Percentiles rank a stretch among this genome's conserved stretches.
phyloP scores from a whole-genome alignment of 2,797 vertebrate genomes.

The Labeo calbasu region DNA sequence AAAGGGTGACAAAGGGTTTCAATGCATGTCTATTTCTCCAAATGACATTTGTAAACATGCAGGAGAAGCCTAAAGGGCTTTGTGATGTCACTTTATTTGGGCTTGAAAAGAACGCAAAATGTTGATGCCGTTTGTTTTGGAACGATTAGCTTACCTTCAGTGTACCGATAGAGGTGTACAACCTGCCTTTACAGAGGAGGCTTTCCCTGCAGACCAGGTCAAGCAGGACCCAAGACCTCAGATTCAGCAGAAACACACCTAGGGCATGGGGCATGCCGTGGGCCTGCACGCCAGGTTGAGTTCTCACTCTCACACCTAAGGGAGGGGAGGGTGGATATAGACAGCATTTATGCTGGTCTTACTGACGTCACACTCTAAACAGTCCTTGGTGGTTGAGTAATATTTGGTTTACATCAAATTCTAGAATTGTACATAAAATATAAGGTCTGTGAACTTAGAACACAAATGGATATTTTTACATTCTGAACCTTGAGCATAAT shows the following conservation, averaged over 20 bases:
- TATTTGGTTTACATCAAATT: constrained; percentile 32
- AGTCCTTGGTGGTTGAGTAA: constrained; percentile 48
- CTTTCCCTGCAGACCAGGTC: constrained; percentile 90
- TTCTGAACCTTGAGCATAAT: constrained; percentile 30
- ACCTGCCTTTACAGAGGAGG: constrained; percentile 92
- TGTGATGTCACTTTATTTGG: constrained; percentile 5
- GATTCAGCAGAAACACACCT: constrained; percentile 84
- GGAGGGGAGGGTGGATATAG: constrained; percentile 93
- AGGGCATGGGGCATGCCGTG: constrained; percentile 84
- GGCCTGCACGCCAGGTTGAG: constrained; percentile 75
- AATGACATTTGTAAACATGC: constrained; percentile 70
- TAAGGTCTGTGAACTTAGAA: background rate
- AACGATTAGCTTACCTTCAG: constrained; percentile 87
- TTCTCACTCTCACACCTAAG: constrained; percentile 90
- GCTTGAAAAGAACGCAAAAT: constrained; percentile 7
- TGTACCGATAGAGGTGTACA: constrained; percentile 92
- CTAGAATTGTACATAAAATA: constrained; percentile 20
- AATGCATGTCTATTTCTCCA: constrained; percentile 35
- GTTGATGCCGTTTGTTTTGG: constrained; percentile 78
- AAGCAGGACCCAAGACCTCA: constrained; percentile 86
- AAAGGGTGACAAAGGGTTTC: constrained; percentile 33
- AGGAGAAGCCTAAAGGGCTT: constrained; percentile 70
- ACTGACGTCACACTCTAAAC: constrained; percentile 74
- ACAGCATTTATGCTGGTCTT: constrained; percentile 92
- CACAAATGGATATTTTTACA: background rate